Percentiles rank a stretch among this genome's conserved stretches.
Conservation (phyloP, 1,140 invertebrate genomes). For the Drosophila paulistorum region DNA sequence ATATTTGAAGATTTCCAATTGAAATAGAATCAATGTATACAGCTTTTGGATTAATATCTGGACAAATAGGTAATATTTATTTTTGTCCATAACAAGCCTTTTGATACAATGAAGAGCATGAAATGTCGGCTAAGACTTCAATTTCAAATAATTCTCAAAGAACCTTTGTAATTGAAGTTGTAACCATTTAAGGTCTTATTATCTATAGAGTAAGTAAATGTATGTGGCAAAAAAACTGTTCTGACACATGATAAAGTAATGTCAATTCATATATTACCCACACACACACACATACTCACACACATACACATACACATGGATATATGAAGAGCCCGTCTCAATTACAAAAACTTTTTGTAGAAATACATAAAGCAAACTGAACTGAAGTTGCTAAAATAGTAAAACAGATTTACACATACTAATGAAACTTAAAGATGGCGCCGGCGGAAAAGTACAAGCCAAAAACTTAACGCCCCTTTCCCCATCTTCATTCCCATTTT, state of each 20-base stretch:
- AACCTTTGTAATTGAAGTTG: background rate
- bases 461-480: constrained; percentile 43
- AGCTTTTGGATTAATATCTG: too few relatives aligned
- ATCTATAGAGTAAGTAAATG: background rate
- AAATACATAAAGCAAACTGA: constrained; percentile 48
- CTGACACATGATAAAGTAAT: constrained; percentile 74
- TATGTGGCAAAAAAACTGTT: constrained; percentile 15
- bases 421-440: constrained; percentile 78
- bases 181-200: background rate
- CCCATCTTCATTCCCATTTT: constrained; percentile 6
- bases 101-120: too few relatives aligned
- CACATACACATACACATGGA: constrained; percentile 15
- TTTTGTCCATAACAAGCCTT: too few relatives aligned
- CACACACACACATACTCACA: constrained; percentile 45
- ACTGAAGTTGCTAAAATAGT: constrained; percentile 18
- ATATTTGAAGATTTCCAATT: too few relatives aligned
- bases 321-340: constrained; percentile 40
- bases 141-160: background rate
- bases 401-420: constrained; percentile 60
- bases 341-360: constrained; percentile 67
- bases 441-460: constrained; percentile 60
- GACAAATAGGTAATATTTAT: too few relatives aligned
- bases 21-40: too few relatives aligned
- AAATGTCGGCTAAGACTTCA: too few relatives aligned
- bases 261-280: constrained; percentile 47